These are phyloP conservation scores for Armadillidium nasatum DNA, from an alignment of 1,140 invertebrate genomes.

Conservation along the genomic window DNA sequence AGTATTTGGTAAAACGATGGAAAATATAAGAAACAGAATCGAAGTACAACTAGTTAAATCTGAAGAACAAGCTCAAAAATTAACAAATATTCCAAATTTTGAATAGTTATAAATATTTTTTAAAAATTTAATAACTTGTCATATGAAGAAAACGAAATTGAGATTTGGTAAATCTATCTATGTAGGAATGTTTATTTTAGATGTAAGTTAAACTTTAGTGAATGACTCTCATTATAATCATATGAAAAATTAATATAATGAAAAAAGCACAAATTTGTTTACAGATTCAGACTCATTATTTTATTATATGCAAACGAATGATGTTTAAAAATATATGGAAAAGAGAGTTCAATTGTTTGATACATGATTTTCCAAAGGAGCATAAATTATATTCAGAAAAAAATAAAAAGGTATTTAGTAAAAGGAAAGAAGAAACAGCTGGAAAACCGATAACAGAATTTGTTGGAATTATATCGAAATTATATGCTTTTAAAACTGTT, in stretches of 20 bases:
- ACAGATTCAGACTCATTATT: too few relatives aligned
- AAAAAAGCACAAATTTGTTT: neutral
- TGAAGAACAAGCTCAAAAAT: neutral
- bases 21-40: conserved; percentile 20
- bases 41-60: conserved; percentile 17
- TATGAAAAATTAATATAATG: neutral
- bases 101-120: conserved; percentile 3
- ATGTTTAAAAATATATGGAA: too few relatives aligned
- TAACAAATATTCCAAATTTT: conserved; percentile 16
- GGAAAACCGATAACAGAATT: too few relatives aligned
- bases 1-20: conserved; percentile 4
- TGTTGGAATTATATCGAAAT: too few relatives aligned
- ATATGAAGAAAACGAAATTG: conserved; percentile 16
- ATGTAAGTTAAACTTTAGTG: conserved; percentile 21
- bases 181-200: conserved; percentile 17
- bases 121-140: conserved; percentile 16
- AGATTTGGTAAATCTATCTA: conserved; percentile 27
- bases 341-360: too few relatives aligned
- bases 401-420: too few relatives aligned
- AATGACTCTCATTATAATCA: neutral
- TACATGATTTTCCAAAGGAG: too few relatives aligned
- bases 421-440: too few relatives aligned
- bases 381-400: too few relatives aligned
- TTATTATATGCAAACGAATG: too few relatives aligned
- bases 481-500: too few relatives aligned